Base-by-base conservation (phyloP, 2,113 vertebrate species). In the Sminthopsis crassicaudata region DNA sequence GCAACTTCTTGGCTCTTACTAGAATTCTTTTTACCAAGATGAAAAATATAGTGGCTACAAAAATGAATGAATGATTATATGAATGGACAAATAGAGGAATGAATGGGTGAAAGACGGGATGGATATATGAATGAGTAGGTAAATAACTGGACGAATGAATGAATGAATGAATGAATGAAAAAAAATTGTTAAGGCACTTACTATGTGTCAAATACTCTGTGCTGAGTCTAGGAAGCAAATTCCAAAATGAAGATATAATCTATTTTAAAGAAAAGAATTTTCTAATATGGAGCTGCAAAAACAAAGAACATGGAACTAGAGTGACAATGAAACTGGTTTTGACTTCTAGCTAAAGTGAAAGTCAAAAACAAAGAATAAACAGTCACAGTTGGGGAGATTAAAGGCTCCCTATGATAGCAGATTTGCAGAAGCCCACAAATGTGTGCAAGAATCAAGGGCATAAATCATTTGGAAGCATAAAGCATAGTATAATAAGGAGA, bases 361-460 rank as follows among this genome's bases (percentile, higher is more conserved):
- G 22, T 26, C 46, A 36, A 54, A 91, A 9, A 52, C 26, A 54
- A 95, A 84, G 36, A 27, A 46, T 5, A 12, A 84, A 46, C 30
- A 53, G 50, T 55, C 53, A 25, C 19, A 30, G 53, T 84, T 46
- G 91, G 89, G 54, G 88, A 93, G 25, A 46, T 27, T 76, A 10
- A 1, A 16, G 36, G 36, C 16, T 53, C 27, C 88, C n/a, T 53
- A 1, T 22, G 53, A 51, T 14, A 42, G 16, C 16, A n/a, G 46
- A 53, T 53, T 93, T 95, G 96, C 91, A 91, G 92, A 95, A 95
- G 27, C 14, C 36, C 67, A 50, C 4, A 91, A 36, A 2, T 27
- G 0, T 0, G 25, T 55, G 16, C 0, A 91, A 52, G 30, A 8
- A 76, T 55, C 90, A 14, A 36, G 36, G 36, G 46, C 50, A 91